phyloP scores from a whole-genome alignment of 2,113 vertebrate species.

The Anoura caudifer region DNA sequence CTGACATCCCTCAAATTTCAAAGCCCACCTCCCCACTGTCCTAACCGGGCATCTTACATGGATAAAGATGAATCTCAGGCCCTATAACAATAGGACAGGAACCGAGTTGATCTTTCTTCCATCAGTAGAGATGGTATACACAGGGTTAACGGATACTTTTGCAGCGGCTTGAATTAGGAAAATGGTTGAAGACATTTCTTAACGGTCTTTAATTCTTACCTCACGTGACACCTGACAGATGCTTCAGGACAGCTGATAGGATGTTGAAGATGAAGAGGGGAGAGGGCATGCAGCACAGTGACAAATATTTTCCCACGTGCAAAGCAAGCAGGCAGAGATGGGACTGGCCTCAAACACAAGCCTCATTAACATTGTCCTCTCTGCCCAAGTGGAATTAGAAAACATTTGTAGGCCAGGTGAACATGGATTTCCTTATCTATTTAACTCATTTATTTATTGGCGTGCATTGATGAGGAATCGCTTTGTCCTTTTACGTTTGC shows the following conservation, averaged over 20 bases:
- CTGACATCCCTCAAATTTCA: neutral
- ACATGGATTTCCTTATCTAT: neutral
- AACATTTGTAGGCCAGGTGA: neutral
- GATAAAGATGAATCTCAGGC: neutral
- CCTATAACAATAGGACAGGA: neutral
- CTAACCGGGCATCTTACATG: neutral
- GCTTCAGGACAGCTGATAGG: neutral
- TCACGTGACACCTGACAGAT: neutral
- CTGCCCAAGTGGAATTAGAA: neutral
- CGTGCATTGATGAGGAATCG: neutral
- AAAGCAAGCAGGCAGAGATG: constrained; percentile 11
- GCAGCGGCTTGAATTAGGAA: neutral
- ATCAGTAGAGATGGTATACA: neutral
- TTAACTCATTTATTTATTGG: constrained; percentile 17
- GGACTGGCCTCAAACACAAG: neutral
- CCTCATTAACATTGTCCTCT: neutral
- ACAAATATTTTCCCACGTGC: neutral
- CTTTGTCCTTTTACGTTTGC: constrained; percentile 45
- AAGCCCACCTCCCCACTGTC: neutral
- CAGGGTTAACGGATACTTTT: neutral
- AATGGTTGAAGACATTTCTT: neutral
- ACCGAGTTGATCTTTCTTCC: neutral
- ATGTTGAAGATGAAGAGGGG: neutral
- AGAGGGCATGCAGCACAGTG: neutral
- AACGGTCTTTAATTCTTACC: neutral